These are phyloP conservation scores for Meandrina meandrites DNA, from an alignment of 92 coral and sea anemone species.

Conservation along the genomic window DNA sequence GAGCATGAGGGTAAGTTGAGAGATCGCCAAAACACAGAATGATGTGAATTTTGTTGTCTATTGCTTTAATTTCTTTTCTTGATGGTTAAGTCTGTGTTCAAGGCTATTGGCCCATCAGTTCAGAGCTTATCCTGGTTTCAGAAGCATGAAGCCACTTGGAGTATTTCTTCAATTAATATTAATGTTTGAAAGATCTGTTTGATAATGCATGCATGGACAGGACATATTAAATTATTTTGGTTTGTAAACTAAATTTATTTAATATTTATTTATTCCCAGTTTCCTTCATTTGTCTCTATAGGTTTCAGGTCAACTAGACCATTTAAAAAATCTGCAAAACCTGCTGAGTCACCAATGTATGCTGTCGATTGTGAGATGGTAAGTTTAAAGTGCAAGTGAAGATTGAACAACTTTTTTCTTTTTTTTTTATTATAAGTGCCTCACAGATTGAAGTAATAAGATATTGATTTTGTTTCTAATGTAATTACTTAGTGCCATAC, in stretches of 20 bases:
- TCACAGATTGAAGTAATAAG: not conserved
- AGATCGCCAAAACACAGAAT: no score
- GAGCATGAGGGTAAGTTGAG: constrained; percentile 20
- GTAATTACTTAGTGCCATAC: constrained; percentile 75
- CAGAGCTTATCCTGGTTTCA: no score
- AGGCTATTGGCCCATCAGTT: no score
- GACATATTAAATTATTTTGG: not conserved
- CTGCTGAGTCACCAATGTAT: constrained; percentile 65
- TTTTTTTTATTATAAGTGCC: not conserved
- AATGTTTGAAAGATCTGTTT: not conserved
- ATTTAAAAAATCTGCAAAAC: not conserved
- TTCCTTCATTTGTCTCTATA: constrained; percentile 2
- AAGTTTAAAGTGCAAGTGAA: no score
- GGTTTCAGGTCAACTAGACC: constrained; percentile 40
- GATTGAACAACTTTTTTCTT: not conserved
- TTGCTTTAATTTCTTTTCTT: not conserved
- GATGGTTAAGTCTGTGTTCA: no score
- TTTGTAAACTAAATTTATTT: no score
- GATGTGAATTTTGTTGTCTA: not conserved
- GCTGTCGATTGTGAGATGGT: constrained; percentile 99
- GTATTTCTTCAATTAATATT: no score
- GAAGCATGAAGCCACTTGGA: no score
- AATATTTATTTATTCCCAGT: no score
- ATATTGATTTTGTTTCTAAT: not conserved
- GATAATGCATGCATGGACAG: not conserved